Conservation (phyloP, 2,888 invertebrate species). For the Augochlorella aurata region DNA sequence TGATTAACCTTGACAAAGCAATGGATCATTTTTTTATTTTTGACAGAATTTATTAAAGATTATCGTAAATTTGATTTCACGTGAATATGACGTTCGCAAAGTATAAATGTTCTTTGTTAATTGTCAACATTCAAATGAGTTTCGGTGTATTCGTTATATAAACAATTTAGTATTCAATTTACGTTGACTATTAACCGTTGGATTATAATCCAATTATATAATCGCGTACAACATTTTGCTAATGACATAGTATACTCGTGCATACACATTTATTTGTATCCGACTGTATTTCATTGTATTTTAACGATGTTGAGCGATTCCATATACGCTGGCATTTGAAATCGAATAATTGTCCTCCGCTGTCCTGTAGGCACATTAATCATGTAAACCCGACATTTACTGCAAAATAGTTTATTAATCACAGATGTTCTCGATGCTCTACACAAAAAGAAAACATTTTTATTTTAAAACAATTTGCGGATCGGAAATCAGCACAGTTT, state of each 20-base stretch:
- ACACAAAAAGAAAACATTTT: slow-evolving; percentile 9
- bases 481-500: not conserved
- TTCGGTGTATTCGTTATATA: not conserved
- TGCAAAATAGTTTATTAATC: slow-evolving; percentile 20
- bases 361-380: not conserved
- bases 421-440: not conserved
- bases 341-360: not conserved
- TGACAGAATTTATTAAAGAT: not conserved
- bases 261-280: not conserved
- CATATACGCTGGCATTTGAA: not conserved
- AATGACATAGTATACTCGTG: not conserved
- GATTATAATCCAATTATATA: not conserved
- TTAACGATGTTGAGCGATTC: not conserved
- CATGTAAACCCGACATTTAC: not conserved
- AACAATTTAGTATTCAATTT: not conserved
- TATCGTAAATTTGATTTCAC: not conserved
- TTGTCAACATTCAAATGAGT: not conserved
- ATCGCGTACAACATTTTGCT: not conserved
- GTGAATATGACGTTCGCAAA: not conserved
- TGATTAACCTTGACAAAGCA: no score
- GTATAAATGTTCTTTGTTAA: not conserved
- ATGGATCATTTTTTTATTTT: not conserved
- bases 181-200: not conserved
- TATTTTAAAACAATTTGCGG: not conserved
- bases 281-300: not conserved